Evolutionary conservation across 2,888 invertebrate species (phyloP).

Genomic region (Steinernema carpocapsae): DNA sequence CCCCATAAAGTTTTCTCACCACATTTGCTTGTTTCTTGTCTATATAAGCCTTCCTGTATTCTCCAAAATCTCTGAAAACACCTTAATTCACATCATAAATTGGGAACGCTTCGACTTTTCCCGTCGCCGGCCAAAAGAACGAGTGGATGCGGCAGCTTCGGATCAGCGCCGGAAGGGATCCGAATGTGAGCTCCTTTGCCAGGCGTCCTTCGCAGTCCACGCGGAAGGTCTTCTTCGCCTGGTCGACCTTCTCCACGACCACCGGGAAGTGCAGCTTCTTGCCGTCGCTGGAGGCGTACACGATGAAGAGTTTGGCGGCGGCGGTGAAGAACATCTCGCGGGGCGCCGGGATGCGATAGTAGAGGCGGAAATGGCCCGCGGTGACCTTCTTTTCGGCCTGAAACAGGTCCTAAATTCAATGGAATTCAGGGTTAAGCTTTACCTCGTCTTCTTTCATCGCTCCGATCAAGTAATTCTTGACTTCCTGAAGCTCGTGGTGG

Average conservation of each 20-base stretch:
- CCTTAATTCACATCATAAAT: slow-evolving; percentile 11
- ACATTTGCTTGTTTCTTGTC: no score
- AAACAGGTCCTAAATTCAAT: background rate
- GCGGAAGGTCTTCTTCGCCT: background rate
- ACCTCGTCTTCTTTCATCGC: background rate
- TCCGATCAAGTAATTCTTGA: slow-evolving; percentile 2
- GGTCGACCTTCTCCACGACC: background rate
- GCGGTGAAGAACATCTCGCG: background rate
- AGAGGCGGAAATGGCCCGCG: background rate
- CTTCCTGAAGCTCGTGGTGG: background rate
- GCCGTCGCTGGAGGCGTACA: slow-evolving; percentile 2
- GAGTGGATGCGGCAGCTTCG: background rate
- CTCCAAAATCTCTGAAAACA: no score
- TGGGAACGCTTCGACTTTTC: background rate
- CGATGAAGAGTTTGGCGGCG: background rate
- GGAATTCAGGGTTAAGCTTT: background rate
- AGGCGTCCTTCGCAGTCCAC: background rate
- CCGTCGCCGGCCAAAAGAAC: background rate
- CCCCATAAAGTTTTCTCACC: no score
- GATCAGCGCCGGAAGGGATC: slow-evolving; percentile 9
- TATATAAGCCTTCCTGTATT: no score
- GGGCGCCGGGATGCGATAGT: background rate
- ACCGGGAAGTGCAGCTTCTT: background rate
- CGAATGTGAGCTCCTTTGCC: background rate
- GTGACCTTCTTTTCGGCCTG: background rate